Evolutionary conservation across 2,797 vertebrate genomes (phyloP), one percentile per base, ranked within the genome.

Genomic region (Xenentodon cancila): DNA sequence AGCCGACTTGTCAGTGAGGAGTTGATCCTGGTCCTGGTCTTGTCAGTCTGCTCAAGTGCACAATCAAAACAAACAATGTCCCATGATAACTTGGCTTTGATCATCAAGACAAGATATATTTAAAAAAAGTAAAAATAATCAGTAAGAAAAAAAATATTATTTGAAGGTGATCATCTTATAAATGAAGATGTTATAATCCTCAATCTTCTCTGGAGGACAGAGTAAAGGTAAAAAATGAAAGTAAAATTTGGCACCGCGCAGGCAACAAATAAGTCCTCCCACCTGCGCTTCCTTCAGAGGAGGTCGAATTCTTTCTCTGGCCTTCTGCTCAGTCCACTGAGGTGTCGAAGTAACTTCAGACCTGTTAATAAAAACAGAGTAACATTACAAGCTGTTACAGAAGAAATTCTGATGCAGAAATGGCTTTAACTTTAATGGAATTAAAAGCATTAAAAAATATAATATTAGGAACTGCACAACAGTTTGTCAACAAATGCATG

Each of bases 251-350:
- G 9, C 45, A 27, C 15, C 18, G 6, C 16, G 4, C 19, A 44
- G 30, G 47, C 30, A 46, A 37, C 43, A 64, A 15, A 20, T 43
- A 25, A 15, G 4, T 63, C 46, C 53, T 52, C 48, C 58, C 90
- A 97, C 97, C 95, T 96, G 89, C 6, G 84, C 92, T 76, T 83
- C 84, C 16, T 89, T 84, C 69, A 92, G 55, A 0, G 87, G 88
- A 25, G 92, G 91, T 73, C 93, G 92, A 66, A 92, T 84, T 64
- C 18, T 78, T 53, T 94, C 88, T 84, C 8, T 54, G 48, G 82
- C 86, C 37, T 81, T 71, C 66, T 90, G 88, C 80, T 92, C 93
- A 5, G 89, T 88, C 89, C 81, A 80, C 63, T 51, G 85, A 43
- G 85, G 64, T 22, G 93, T 89, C 43, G 92, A 95, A 59, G 84